Evolutionary conservation across 2,113 vertebrate genomes (phyloP).

Genomic region (Gavia stellata): DNA sequence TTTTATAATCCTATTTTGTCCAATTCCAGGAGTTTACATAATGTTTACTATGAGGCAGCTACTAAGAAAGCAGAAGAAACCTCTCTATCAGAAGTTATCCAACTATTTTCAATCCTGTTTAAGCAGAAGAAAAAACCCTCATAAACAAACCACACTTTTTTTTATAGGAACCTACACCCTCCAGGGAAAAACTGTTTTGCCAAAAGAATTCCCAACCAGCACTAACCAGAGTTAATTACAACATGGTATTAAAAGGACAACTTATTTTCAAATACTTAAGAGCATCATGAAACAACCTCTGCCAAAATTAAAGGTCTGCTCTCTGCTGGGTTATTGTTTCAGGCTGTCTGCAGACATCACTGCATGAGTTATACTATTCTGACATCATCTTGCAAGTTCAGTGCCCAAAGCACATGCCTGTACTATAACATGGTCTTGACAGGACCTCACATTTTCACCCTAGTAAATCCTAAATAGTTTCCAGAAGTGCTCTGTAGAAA

Average conservation of each 20-base stretch:
- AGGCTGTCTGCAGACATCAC: slow-evolving; percentile 21
- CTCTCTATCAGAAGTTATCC: neutral
- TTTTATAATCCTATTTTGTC: neutral
- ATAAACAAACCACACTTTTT: neutral
- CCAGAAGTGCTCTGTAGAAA: neutral
- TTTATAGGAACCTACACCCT: neutral
- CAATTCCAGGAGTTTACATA: neutral
- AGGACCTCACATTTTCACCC: slow-evolving; percentile 34
- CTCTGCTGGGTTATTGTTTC: slow-evolving; percentile 24
- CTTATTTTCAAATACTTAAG: neutral
- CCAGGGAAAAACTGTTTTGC: neutral
- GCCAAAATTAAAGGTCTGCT: slow-evolving; percentile 6
- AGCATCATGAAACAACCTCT: neutral
- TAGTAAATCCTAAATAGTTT: slow-evolving; percentile 45
- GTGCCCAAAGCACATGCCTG: slow-evolving; percentile 22
- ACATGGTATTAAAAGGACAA: neutral
- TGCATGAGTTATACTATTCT: neutral
- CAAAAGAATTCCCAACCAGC: neutral
- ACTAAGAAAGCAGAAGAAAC: neutral
- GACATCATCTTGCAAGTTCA: slow-evolving; percentile 34
- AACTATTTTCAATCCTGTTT: neutral
- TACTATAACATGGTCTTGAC: neutral
- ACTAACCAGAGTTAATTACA: slow-evolving; percentile 13
- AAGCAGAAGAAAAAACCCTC: neutral
- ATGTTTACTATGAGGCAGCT: neutral